A percentile compares a stretch with the other conserved stretches of the same genome.
Evolutionary conservation across 1,140 invertebrate species (phyloP).

Genomic region (Acyrthosiphon pisum): DNA sequence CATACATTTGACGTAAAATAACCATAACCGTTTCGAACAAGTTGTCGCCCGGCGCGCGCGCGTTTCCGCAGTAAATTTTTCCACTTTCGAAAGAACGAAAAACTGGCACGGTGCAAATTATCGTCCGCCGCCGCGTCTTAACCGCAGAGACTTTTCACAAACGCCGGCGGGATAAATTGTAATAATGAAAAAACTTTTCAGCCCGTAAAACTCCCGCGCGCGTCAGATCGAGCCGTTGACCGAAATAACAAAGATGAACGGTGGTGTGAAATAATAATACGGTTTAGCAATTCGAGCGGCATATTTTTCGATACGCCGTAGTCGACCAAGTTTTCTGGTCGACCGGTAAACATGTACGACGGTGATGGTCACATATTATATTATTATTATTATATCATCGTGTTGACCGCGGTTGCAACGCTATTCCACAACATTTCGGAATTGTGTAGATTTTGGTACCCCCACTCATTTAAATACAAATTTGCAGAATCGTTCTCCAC

Average conservation of each 20-base stretch:
- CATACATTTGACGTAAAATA: constrained; percentile 16
- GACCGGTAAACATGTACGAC: neutral
- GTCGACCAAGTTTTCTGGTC: neutral
- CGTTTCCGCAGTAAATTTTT: neutral
- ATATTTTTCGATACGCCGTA: neutral
- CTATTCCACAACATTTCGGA: too few species aligned
- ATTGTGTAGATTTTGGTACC: too few species aligned
- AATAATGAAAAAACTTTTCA: constrained; percentile 46
- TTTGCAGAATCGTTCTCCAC: too few species aligned
- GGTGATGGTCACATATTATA: too few species aligned
- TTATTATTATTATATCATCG: too few species aligned
- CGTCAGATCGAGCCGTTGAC: neutral
- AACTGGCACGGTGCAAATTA: neutral
- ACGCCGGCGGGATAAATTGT: neutral
- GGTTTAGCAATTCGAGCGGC: neutral
- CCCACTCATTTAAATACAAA: too few species aligned
- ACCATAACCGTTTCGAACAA: constrained; percentile 24
- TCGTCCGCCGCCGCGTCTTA: neutral
- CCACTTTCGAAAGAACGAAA: neutral
- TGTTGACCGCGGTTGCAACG: too few species aligned
- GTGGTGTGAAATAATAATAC: neutral
- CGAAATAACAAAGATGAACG: neutral
- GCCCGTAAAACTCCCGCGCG: neutral
- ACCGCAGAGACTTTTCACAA: constrained; percentile 19
- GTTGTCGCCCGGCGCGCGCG: neutral